Evolutionary conservation across 2,888 invertebrate genomes (phyloP).

Genomic region (Anthophora plumipes): DNA sequence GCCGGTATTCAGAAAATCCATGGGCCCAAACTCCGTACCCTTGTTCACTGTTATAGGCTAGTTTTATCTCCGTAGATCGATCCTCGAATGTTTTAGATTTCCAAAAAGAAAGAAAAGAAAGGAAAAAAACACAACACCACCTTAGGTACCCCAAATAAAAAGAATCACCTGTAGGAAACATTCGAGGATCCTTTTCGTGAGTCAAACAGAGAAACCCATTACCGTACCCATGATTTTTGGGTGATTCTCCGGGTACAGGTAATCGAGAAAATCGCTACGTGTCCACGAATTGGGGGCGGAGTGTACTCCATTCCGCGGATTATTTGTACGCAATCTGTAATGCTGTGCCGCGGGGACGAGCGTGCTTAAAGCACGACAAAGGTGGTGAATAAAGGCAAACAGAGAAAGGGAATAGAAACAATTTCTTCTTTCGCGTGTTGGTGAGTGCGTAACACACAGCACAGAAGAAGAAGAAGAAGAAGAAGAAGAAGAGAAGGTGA

Average conservation of each 20-base stretch:
- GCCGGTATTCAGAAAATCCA: constrained; percentile 14
- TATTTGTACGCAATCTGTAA: constrained; percentile 71
- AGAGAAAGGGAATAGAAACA: constrained; percentile 64
- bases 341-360: constrained; percentile 38
- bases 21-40: not conserved
- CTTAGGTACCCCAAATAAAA: no score
- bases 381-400: constrained; percentile 2
- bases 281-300: constrained; percentile 48
- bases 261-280: constrained; percentile 10
- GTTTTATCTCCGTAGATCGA: not conserved
- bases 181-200: not conserved
- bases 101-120: not conserved
- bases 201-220: not conserved
- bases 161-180: not conserved
- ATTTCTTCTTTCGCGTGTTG: constrained; percentile 60
- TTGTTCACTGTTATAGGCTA: not conserved
- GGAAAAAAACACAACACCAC: no score
- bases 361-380: not conserved
- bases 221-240: not conserved
- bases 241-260: not conserved
- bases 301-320: constrained; percentile 52
- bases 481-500: constrained; percentile 7
- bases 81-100: not conserved
- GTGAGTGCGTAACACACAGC: constrained; percentile 53
- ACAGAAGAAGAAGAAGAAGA: constrained; percentile 16